Evolutionary conservation across 2,113 vertebrate genomes (phyloP).

Genomic region (Mastomys natalensis): DNA sequence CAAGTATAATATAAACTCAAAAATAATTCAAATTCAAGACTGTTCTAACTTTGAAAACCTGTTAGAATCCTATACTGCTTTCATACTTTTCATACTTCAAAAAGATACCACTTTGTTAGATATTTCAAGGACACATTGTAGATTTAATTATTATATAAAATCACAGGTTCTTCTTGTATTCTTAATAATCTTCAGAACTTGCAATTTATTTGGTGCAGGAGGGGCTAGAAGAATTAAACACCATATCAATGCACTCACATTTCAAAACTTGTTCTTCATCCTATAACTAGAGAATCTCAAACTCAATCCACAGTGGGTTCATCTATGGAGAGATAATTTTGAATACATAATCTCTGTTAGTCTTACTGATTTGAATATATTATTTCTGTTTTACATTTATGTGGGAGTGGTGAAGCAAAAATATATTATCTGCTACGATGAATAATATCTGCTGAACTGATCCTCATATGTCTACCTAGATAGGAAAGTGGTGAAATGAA

Average conservation of each 20-base stretch:
- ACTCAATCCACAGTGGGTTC: slow-evolving; percentile 69
- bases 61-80: slow-evolving; percentile 62
- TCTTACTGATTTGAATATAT: slow-evolving; percentile 71
- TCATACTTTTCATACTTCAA: slow-evolving; percentile 73
- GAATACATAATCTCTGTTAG: slow-evolving; percentile 49
- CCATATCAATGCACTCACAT: slow-evolving; percentile 76
- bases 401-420: slow-evolving; percentile 71
- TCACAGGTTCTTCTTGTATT: slow-evolving; percentile 82
- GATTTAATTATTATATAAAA: slow-evolving; percentile 84
- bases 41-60: slow-evolving; percentile 80
- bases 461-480: slow-evolving; percentile 82
- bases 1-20: slow-evolving; percentile 40
- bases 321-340: slow-evolving; percentile 29
- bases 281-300: slow-evolving; percentile 77
- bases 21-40: slow-evolving; percentile 70
- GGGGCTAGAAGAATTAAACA: slow-evolving; percentile 73
- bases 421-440: slow-evolving; percentile 76
- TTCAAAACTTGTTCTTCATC: slow-evolving; percentile 85
- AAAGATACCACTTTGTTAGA: slow-evolving; percentile 77
- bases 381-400: slow-evolving; percentile 80
- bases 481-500: slow-evolving; percentile 80
- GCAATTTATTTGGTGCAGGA: slow-evolving; percentile 72
- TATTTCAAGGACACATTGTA: slow-evolving; percentile 85
- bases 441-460: slow-evolving; percentile 78
- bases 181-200: slow-evolving; percentile 84